phyloP scores from a whole-genome alignment of 2,797 vertebrate genomes.

The Ctenopoma multispine region DNA sequence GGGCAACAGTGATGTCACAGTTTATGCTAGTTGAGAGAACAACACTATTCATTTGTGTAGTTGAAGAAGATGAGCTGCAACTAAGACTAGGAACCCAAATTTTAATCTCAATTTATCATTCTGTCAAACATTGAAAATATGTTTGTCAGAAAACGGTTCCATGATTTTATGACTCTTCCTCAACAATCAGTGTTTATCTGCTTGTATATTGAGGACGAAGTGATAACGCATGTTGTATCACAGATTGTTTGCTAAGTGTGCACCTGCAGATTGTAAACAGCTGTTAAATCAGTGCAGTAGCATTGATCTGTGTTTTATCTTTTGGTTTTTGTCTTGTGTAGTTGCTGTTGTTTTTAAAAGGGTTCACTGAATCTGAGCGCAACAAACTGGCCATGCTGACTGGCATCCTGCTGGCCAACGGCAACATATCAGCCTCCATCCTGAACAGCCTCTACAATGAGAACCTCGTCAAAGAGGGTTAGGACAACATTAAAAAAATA shows the following conservation, averaged over 20 bases:
- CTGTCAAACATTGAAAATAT: too few species aligned
- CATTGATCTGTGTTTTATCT: background rate
- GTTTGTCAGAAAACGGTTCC: too few species aligned
- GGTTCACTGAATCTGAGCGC: slow-evolving; percentile 96
- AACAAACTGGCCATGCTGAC: slow-evolving; percentile 98
- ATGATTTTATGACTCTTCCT: too few species aligned
- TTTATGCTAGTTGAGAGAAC: background rate
- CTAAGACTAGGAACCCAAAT: too few species aligned
- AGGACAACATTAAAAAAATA: slow-evolving; percentile 4
- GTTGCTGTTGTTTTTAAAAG: slow-evolving; percentile 97
- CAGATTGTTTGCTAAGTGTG: background rate
- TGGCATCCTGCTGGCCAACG: slow-evolving; percentile 95
- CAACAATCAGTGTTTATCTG: too few species aligned
- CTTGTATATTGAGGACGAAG: background rate
- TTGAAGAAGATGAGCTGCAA: background rate
- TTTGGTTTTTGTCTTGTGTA: slow-evolving; percentile 51
- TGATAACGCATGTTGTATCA: background rate
- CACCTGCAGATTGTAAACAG: background rate
- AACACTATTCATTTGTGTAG: background rate
- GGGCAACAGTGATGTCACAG: too few species aligned
- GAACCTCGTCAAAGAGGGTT: slow-evolving; percentile 98
- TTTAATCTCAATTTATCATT: background rate
- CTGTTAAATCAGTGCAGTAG: background rate
- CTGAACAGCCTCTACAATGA: slow-evolving; percentile 97
- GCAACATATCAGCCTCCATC: slow-evolving; percentile 94